Base-by-base conservation (phyloP, 1,140 invertebrate genomes). In the Aphelenchoides besseyi region DNA sequence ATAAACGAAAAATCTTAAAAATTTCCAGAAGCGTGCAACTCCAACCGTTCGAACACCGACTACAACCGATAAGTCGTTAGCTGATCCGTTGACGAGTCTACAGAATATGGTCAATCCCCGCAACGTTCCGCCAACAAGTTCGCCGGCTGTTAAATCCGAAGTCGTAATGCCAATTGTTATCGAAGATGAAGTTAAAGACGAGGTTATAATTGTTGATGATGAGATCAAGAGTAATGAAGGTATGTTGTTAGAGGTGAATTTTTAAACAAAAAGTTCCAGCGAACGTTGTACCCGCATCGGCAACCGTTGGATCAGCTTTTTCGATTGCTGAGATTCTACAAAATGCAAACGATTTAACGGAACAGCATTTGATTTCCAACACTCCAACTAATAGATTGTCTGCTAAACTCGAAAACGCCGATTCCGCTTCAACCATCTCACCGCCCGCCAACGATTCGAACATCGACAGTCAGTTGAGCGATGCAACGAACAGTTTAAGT, bases 281-380 rank as follows among this genome's bases (percentile, higher is more conserved):
- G n/a, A n/a, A n/a, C n/a, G n/a, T n/a, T n/a, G n/a, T n/a, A n/a
- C n/a, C n/a, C n/a, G n/a, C n/a, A n/a, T n/a, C n/a, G 55, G 16
- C 5, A 5, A 48, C 12, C 23, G 41, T 23, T 12, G 55, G 55
- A 28, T 18, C 55, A 8, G 5, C 55, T 33, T 59, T 59, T 33
- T 59, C 55, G 18, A 59, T 59, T 33, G 55, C 55, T 23, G 55
- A 59, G 23, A 59, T 59, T 23, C 18, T 59, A 23, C 55, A 59
- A 5, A 8, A 5, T 5, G 5, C 55, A 16, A 8, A 5, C 12
- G 55, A 59, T 5, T 12, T 33, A 33, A 5, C 5, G 18, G 5
- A 59, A 33, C 55, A 23, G 18, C 5, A 5, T 8, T 18, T 59
- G 5, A 5, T 23, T 33, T 18, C 18, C 5, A 41, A n/a, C 37